Evolutionary conservation across 2,888 invertebrate species (phyloP), one percentile per base, ranked within the genome.

Genomic region (Philhelius pedissequus): DNA sequence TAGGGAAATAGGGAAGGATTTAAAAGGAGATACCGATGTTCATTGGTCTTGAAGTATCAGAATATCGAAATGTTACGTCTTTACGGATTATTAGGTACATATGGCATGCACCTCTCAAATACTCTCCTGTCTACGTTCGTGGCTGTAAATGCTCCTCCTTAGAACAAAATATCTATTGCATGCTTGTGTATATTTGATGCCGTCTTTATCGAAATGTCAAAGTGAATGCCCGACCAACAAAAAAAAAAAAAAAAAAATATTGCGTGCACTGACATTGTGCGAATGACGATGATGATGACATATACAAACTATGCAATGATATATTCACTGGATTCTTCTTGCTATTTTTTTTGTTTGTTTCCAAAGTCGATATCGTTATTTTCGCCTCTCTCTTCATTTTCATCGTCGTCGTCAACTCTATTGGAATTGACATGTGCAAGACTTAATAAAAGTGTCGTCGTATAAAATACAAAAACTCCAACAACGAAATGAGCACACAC

Each of bases 361-460:
- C 9, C 11, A 18, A 32, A 25, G 8, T 30, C 56, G 30, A 20
- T 32, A 62, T 60, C 32, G 62, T 38, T 48, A 38, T 62, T 25
- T 48, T 48, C 52, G 50, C 62, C 69, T 6, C 40, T 18, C 4
- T 48, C 60, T 30, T 52, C 27, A 56, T 66, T 27, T 22, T 35
- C 40, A 5, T 38, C 66, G 32, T 30, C 66, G 32, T 30, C 30
- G 62, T 62, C 60, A 35, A 62, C 25, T 58, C 70, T 64, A 84
- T 80, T 80, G 32, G 80, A 84, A 76, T 84, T 84, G 84, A 84
- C 84, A 84, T 84, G 84, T 84, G 84, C 84, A 84, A 80, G 84
- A 84, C 84, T 80, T 84, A 84, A 80, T 84, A 84, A 84, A 84
- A 84, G 84, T 84, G 80, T 71, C 75, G 60, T 80, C 80, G 58